Percentiles rank a stretch among this genome's conserved stretches.
phyloP scores from a whole-genome alignment of 2,113 vertebrate species.

The Campylorhamphus procurvoides region DNA sequence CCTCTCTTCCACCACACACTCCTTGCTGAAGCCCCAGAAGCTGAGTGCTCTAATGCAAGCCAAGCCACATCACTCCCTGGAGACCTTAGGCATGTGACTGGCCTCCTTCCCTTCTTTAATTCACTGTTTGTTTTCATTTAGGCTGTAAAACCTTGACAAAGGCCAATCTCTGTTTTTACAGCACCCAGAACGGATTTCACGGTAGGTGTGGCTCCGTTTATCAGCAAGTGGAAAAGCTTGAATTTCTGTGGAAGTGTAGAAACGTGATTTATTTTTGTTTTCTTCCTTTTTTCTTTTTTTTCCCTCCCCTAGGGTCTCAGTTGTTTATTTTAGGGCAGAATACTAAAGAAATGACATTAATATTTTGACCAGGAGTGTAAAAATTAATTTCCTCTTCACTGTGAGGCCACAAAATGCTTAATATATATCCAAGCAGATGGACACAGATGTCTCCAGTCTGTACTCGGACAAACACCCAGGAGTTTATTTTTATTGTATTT shows the following conservation, averaged over 20 bases:
- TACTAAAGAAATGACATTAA: not conserved
- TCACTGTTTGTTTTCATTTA: not conserved
- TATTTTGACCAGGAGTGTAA: not conserved
- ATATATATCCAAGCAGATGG: not conserved
- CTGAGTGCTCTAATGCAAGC: accelerated
- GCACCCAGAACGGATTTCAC: not conserved
- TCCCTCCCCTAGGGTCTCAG: accelerated
- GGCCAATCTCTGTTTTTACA: not conserved
- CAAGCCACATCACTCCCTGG: not conserved
- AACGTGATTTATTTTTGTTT: accelerated
- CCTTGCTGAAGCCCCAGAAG: not conserved
- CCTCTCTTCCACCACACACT: not conserved
- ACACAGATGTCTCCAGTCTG: not conserved
- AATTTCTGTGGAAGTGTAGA: not conserved
- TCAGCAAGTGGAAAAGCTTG: not conserved
- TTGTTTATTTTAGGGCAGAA: not conserved
- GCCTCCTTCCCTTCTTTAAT: not conserved
- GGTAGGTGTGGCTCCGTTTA: not conserved
- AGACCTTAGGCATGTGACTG: not conserved
- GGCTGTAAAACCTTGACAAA: not conserved
- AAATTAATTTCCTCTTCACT: not conserved
- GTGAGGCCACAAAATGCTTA: not conserved
- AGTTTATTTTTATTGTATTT: not conserved
- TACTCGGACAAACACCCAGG: not conserved
- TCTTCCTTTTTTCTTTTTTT: no score